phyloP scores from a whole-genome alignment of 2,113 vertebrate genomes.

The Stercorarius parasiticus region DNA sequence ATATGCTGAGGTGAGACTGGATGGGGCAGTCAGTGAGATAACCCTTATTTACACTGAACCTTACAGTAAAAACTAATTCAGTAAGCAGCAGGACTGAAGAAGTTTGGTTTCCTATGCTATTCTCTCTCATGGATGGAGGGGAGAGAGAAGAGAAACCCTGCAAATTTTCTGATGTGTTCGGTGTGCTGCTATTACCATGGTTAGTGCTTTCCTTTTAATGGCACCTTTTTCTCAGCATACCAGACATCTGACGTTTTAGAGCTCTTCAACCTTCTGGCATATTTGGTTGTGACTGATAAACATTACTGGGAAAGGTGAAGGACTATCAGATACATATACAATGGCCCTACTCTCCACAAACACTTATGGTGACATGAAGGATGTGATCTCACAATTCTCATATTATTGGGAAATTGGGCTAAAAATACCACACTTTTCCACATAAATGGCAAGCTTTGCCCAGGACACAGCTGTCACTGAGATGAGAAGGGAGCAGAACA shows the following conservation, averaged over 20 bases:
- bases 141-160: background rate
- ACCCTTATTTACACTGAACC: background rate
- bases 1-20: background rate
- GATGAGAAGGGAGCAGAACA: conserved; percentile 10
- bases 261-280: background rate
- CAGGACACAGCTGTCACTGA: conserved; percentile 5
- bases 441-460: background rate
- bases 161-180: background rate
- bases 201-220: background rate
- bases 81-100: background rate
- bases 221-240: background rate
- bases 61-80: background rate
- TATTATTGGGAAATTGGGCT: conserved; percentile 2
- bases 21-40: background rate
- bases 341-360: background rate
- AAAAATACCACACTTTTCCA: conserved; percentile 33
- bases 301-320: background rate
- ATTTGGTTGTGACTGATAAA: background rate
- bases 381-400: background rate
- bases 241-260: background rate
- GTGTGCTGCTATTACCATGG: background rate
- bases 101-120: background rate
- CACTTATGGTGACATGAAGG: background rate
- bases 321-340: background rate
- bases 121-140: background rate